Evolutionary conservation across 2,113 vertebrate genomes (phyloP).

Genomic region (Corythornis vintsioides): DNA sequence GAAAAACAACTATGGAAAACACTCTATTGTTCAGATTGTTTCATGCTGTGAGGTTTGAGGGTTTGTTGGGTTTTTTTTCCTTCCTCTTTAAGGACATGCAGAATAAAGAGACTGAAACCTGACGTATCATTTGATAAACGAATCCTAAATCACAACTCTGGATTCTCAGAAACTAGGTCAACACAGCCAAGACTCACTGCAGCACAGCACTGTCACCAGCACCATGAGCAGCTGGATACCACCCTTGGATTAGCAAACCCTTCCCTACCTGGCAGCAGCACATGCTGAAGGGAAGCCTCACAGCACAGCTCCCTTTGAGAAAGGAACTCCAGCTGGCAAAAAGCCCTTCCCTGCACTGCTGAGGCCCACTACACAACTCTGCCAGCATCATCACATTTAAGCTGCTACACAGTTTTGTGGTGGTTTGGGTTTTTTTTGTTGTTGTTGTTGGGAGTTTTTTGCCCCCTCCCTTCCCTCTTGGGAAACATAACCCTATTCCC

Average conservation of each 20-base stretch:
- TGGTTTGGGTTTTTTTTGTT: no score
- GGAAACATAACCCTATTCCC: neutral
- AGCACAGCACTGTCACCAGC: neutral
- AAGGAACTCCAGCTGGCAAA: neutral
- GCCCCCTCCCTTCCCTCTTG: neutral
- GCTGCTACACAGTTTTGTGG: neutral
- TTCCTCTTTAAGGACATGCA: neutral
- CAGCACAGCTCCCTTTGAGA: neutral
- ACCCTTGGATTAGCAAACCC: neutral
- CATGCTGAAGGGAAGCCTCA: accelerated
- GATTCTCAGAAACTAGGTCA: constrained; percentile 39
- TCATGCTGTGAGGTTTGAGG: neutral
- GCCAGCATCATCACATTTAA: neutral
- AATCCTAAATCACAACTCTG: neutral
- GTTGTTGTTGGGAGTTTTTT: no score
- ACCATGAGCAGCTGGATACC: neutral
- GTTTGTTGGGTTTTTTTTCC: neutral
- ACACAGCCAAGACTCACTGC: neutral
- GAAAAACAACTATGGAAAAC: neutral
- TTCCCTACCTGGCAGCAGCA: neutral
- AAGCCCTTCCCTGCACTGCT: neutral
- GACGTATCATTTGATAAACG: neutral
- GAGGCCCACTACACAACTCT: neutral
- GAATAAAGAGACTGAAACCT: neutral
- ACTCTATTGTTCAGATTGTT: neutral